Conservation (phyloP, 2,113 vertebrate species). For the Cephalopterus ornatus region DNA sequence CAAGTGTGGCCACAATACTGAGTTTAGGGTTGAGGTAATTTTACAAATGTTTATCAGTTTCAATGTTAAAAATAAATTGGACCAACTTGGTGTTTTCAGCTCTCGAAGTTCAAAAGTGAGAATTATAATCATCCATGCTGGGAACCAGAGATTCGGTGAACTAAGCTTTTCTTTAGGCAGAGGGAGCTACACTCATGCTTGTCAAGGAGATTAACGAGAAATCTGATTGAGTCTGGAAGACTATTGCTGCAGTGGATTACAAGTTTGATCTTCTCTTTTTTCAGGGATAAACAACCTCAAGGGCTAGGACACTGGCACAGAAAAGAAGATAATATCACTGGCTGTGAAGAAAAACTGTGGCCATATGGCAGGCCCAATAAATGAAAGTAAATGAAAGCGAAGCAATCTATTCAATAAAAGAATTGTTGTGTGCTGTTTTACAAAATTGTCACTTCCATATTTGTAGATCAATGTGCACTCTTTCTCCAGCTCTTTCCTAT, state of each 20-base stretch:
- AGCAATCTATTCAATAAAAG: background rate
- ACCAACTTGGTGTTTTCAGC: background rate
- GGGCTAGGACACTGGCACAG: constrained; percentile 52
- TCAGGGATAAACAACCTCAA: constrained; percentile 56
- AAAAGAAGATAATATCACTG: constrained; percentile 36
- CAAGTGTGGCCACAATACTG: background rate
- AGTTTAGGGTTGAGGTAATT: background rate
- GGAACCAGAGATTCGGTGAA: background rate
- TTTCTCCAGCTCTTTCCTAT: background rate
- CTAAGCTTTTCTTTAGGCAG: constrained; percentile 42
- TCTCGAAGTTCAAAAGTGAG: constrained; percentile 9
- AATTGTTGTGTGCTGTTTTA: background rate
- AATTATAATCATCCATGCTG: constrained; percentile 20
- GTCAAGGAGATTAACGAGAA: constrained; percentile 62
- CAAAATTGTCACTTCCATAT: background rate
- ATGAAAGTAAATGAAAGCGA: constrained; percentile 27
- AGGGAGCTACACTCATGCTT: constrained; percentile 42
- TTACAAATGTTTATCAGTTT: constrained; percentile 2
- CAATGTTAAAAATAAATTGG: constrained; percentile 1
- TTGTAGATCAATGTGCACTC: background rate
- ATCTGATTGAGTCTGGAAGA: constrained; percentile 62
- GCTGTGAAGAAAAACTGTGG: constrained; percentile 14
- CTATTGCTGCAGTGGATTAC: constrained; percentile 66
- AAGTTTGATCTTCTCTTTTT: constrained; percentile 60
- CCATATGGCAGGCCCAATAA: constrained; percentile 30